Conservation (phyloP, 2,113 vertebrate species). For the Calonectris borealis region DNA sequence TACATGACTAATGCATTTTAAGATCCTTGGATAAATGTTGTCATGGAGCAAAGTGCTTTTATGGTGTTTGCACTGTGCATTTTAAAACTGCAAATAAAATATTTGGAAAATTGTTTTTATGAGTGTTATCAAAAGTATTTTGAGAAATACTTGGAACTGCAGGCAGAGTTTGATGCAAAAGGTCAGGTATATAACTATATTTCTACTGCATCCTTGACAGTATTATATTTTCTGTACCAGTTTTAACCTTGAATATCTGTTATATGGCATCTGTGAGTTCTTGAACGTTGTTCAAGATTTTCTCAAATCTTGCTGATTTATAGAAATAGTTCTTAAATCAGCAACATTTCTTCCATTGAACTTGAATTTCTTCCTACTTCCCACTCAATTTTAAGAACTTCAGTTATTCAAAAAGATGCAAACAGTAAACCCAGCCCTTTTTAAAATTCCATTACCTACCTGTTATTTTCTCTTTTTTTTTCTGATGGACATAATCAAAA, state of each 20-base stretch:
- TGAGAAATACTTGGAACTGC: not conserved
- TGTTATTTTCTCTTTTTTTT: not conserved
- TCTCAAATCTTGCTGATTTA: constrained; percentile 33
- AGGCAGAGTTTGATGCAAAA: not conserved
- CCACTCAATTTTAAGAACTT: not conserved
- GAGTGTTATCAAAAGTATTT: not conserved
- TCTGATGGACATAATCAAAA: constrained; percentile 62
- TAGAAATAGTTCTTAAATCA: constrained; percentile 7
- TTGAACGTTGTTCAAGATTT: not conserved
- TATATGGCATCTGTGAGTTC: not conserved
- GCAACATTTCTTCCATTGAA: not conserved
- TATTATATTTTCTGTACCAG: not conserved
- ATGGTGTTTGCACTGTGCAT: not conserved
- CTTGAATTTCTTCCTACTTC: constrained; percentile 6
- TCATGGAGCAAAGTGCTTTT: not conserved
- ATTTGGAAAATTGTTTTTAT: not conserved
- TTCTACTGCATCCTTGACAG: not conserved
- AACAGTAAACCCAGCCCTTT: not conserved
- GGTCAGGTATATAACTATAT: not conserved
- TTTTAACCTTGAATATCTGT: not conserved
- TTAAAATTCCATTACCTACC: constrained; percentile 11
- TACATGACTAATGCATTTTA: not conserved
- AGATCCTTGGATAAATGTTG: not conserved
- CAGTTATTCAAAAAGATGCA: not conserved
- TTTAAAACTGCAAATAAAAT: not conserved